Percentiles rank a stretch among this genome's conserved stretches.
Conservation (phyloP, 2,113 vertebrate genomes). For the Castor canadensis region DNA sequence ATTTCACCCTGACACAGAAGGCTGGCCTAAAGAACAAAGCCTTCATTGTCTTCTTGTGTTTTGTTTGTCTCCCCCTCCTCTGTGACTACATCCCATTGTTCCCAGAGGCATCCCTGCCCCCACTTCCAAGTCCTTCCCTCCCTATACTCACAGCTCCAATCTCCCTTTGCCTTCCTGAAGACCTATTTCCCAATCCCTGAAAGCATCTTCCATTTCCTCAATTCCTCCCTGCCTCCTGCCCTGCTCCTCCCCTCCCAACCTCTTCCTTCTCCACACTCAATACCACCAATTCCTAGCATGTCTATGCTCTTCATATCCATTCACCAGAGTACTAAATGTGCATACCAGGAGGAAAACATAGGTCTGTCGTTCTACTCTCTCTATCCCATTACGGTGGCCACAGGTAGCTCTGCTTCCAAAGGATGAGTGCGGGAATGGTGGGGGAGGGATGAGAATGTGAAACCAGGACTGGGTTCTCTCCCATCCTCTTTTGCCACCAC, state of each 20-base stretch:
- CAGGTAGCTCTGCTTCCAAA: not conserved
- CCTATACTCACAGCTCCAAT: not conserved
- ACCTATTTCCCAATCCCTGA: not conserved
- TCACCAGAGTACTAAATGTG: not conserved
- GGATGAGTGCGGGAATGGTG: rapidly evolving
- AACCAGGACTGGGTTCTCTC: not conserved
- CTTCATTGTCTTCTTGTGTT: constrained; percentile 65
- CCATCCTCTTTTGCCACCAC: not conserved
- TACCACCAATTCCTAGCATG: not conserved
- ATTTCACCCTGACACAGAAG: constrained; percentile 47
- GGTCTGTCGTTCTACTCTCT: not conserved
- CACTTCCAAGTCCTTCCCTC: constrained; percentile 14
- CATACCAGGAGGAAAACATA: not conserved
- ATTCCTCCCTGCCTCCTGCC: not conserved
- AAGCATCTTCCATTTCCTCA: not conserved
- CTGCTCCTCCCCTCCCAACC: not conserved
- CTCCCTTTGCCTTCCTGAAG: not conserved
- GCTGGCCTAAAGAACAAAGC: constrained; percentile 70
- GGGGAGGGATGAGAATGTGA: not conserved
- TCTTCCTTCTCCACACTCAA: not conserved
- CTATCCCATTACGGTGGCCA: not conserved
- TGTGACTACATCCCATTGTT: constrained; percentile 75
- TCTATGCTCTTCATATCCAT: not conserved
- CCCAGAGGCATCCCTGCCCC: constrained; percentile 60
- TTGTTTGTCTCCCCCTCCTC: constrained; percentile 64